phyloP scores from a whole-genome alignment of 2,888 invertebrate species.

The Sclerodermus sp. region DNA sequence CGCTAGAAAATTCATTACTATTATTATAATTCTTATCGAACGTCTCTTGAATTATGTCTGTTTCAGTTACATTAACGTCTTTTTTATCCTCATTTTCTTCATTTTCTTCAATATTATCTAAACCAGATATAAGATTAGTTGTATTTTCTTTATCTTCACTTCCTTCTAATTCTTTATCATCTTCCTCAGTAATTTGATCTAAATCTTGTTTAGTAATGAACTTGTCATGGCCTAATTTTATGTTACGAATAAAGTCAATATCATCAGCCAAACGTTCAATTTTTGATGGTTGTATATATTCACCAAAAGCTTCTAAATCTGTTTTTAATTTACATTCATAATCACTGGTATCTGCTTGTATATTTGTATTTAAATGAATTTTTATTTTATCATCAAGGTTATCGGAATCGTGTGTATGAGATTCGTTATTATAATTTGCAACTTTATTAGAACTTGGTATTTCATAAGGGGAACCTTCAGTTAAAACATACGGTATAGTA shows the following conservation, averaged over 20 bases:
- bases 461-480: constrained; percentile 49
- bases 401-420: too few species aligned
- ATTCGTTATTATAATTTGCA: too few species aligned
- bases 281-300: constrained; percentile 25
- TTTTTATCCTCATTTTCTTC: constrained; percentile 20
- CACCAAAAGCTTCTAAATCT: constrained; percentile 37
- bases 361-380: too few species aligned
- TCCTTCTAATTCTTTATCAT: constrained; percentile 25
- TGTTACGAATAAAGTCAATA: constrained; percentile 26
- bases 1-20: background rate
- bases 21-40: background rate
- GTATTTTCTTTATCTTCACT: background rate
- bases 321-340: too few species aligned
- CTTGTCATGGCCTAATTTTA: constrained; percentile 28
- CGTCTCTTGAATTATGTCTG: background rate
- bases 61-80: constrained; percentile 5
- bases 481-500: constrained; percentile 37
- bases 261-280: constrained; percentile 16
- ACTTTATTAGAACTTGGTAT: constrained; percentile 52
- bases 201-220: constrained; percentile 39
- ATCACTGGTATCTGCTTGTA: too few species aligned
- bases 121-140: background rate
- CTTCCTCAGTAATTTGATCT: constrained; percentile 45
- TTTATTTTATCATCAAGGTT: too few species aligned
- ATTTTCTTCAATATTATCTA: constrained; percentile 29